phyloP scores from a whole-genome alignment of 2,888 invertebrate genomes.

The Cephus nigrinus region DNA sequence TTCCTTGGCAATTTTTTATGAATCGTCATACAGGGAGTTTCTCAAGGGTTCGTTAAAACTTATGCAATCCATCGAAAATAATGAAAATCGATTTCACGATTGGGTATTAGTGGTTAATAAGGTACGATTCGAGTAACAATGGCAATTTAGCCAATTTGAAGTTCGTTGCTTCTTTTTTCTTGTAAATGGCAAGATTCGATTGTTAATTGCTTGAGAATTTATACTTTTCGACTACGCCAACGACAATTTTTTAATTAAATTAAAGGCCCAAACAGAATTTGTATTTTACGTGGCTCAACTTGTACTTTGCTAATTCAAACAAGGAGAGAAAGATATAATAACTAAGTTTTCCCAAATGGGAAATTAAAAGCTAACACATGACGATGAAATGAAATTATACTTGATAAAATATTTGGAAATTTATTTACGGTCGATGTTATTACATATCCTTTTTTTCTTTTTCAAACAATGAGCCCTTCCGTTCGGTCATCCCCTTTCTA shows the following conservation, averaged over 20 bases:
- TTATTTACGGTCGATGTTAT: neutral
- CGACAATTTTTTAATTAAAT: neutral
- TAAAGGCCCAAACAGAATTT: neutral
- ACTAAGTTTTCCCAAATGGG: too few relatives aligned
- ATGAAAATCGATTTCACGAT: neutral
- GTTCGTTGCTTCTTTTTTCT: neutral
- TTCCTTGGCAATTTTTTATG: neutral
- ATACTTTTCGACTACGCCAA: neutral
- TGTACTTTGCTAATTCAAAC: too few relatives aligned
- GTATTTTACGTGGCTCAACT: too few relatives aligned
- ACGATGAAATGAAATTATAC: neutral
- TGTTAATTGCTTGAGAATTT: neutral
- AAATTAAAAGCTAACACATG: too few relatives aligned
- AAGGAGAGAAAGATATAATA: too few relatives aligned
- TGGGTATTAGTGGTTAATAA: neutral
- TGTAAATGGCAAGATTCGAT: neutral
- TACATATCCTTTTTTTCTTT: neutral
- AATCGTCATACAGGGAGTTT: neutral
- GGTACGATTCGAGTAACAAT: neutral
- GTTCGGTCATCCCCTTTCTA: neutral
- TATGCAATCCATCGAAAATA: neutral
- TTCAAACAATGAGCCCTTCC: neutral
- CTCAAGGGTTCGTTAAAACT: neutral
- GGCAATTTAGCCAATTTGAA: neutral
- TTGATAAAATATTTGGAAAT: neutral